Percentiles rank a stretch among this genome's conserved stretches.
Evolutionary conservation across 2,797 vertebrate species (phyloP).

Genomic region (Acanthurus leucopareius): DNA sequence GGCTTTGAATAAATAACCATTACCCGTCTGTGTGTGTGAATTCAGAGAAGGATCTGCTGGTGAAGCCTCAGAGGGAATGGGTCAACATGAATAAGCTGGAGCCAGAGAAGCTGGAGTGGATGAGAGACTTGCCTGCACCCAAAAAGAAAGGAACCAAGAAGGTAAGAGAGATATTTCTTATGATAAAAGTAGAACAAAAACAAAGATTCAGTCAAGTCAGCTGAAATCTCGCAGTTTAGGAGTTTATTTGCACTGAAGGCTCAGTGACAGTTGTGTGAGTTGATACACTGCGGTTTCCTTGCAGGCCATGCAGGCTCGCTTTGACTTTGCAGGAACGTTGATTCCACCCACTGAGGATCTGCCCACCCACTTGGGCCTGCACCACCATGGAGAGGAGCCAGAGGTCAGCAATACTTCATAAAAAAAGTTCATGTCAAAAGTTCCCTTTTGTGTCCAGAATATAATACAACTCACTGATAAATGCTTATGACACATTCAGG

Average conservation of each 20-base stretch:
- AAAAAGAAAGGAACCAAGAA: slow-evolving; percentile 88
- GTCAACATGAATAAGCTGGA: slow-evolving; percentile 96
- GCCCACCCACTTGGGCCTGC: slow-evolving; percentile 94
- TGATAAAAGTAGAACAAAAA: neutral
- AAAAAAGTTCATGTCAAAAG: neutral
- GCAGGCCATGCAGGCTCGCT: slow-evolving; percentile 97
- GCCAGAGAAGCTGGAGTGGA: slow-evolving; percentile 97
- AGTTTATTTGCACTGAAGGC: neutral
- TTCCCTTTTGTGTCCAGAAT: neutral
- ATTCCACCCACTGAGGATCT: slow-evolving; percentile 91
- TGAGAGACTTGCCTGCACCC: slow-evolving; percentile 89
- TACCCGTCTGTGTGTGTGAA: neutral
- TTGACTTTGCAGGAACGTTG: slow-evolving; percentile 92
- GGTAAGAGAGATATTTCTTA: slow-evolving; percentile 72
- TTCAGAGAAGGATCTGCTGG: slow-evolving; percentile 85
- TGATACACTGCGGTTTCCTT: slow-evolving; percentile 31
- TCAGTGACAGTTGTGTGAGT: neutral
- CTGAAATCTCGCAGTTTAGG: neutral
- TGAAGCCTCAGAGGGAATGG: slow-evolving; percentile 93
- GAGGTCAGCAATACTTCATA: slow-evolving; percentile 86
- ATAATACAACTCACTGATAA: neutral
- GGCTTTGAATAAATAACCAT: slow-evolving; percentile 7
- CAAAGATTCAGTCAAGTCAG: neutral
- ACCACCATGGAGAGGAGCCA: slow-evolving; percentile 98
- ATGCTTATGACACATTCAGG: neutral